Conservation (phyloP, 2,888 invertebrate genomes). For the Nycteola revayana region DNA sequence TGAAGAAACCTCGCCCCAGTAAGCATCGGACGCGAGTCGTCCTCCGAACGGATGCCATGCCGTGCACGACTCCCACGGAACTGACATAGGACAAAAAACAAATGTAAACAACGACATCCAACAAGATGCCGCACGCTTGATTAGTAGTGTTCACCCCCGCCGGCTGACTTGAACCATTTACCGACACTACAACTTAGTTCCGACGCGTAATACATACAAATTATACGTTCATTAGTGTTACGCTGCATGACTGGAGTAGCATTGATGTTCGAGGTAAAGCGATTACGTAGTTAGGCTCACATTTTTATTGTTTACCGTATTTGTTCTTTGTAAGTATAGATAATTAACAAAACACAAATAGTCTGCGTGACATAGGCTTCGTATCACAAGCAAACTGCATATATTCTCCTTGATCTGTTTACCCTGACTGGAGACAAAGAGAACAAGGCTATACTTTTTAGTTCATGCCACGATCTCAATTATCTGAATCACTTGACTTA, state of each 20-base stretch:
- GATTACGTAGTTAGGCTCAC: conserved; percentile 12
- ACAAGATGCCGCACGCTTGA: background rate
- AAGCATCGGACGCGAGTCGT: conserved; percentile 41
- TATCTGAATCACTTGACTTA: conserved; percentile 49
- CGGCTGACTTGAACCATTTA: conserved; percentile 8
- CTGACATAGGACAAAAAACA: conserved; percentile 56
- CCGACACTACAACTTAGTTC: too few relatives aligned
- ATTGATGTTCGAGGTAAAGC: conserved; percentile 24
- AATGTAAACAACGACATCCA: conserved; percentile 20
- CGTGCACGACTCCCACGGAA: conserved; percentile 30
- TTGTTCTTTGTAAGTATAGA: conserved; percentile 7
- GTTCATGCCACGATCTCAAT: conserved; percentile 53
- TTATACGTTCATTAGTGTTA: conserved; percentile 11
- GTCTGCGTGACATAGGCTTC: conserved; percentile 44
- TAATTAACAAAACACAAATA: conserved; percentile 20
- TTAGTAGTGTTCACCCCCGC: conserved; percentile 6
- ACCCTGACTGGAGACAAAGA: conserved; percentile 55
- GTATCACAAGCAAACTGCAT: conserved; percentile 37
- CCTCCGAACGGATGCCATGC: conserved; percentile 32
- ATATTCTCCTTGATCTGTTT: conserved; percentile 63
- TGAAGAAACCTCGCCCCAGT: conserved; percentile 53
- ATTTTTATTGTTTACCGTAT: conserved; percentile 12
- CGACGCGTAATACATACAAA: too few relatives aligned
- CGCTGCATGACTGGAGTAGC: conserved; percentile 16
- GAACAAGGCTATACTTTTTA: conserved; percentile 67